phyloP scores from a whole-genome alignment of 2,113 vertebrate species.

The Peromyscus leucopus region DNA sequence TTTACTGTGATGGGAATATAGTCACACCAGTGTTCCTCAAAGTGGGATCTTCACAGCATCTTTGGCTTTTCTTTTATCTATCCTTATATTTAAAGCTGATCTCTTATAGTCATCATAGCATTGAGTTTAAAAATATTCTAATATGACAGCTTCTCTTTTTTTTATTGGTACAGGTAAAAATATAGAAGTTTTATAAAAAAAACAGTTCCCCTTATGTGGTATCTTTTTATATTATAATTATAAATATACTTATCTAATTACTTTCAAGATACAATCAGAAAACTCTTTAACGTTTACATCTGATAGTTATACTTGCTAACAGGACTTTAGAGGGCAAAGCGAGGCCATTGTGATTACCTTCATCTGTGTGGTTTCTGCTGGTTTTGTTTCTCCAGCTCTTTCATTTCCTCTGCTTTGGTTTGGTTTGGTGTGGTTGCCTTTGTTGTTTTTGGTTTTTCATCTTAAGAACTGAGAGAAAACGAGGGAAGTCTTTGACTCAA shows the following conservation, averaged over 20 bases:
- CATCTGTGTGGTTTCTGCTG: conserved; percentile 3
- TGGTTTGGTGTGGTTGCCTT: background rate
- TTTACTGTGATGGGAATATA: background rate
- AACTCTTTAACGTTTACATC: background rate
- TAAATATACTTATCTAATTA: background rate
- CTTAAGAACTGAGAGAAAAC: background rate
- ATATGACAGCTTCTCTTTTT: background rate
- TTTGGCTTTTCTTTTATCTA: background rate
- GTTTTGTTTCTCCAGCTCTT: background rate
- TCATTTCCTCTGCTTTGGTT: background rate
- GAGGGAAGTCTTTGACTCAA: background rate
- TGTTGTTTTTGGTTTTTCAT: conserved; percentile 1
- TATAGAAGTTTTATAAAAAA: background rate
- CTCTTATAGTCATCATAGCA: background rate
- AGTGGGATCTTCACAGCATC: background rate
- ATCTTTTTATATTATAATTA: background rate
- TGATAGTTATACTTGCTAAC: background rate
- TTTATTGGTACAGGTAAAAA: background rate
- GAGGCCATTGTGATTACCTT: background rate
- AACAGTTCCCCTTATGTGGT: background rate
- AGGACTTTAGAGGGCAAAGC: background rate
- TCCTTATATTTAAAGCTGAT: background rate
- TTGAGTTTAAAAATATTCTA: background rate
- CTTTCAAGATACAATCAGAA: background rate
- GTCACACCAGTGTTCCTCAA: background rate